Base-by-base conservation (phyloP, 2,888 invertebrate genomes). In the Deroplatys truncata region DNA sequence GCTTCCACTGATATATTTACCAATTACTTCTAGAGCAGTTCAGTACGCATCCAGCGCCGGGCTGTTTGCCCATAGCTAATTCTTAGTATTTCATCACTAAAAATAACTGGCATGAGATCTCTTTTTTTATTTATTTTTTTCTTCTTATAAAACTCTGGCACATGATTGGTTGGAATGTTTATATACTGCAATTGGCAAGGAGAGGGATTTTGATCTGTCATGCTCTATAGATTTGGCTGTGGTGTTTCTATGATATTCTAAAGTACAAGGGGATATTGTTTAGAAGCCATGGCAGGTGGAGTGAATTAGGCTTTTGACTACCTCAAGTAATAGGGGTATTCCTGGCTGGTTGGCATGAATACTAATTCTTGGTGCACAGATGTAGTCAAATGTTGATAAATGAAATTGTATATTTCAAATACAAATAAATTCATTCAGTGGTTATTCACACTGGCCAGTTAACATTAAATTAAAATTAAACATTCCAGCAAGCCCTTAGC, bases 141-240 rank as follows among this genome's bases (percentile, higher is more conserved):
- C 49, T 89, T 86, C 84, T 90, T 84, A 87, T 31, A 88, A 89
- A 90, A 90, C 88, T 90, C 91, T 91, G 90, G 90, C 89, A 91
- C 89, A 90, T 91, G 88, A 85, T 88, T 88, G 88, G 90, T 90
- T 90, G 90, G 90, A 90, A 90, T 90, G 90, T 90, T 85, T 86
- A 31, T 56, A 83, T 29, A 88, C 82, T 87, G 28, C 72, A 25
- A 29, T 87, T 49, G 29, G 20, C 35, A 84, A 31, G 35, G 84
- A 35, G 84, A 31, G 29, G 84, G 84, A 35, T 28, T 84, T n/a
- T 84, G 29, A 31, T 35, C 84, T 29, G 84, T 29, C 56, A 72
- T 72, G 56, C 56, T 72, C 25, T 72, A 72, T 72, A 16, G 25
- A 72, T 25, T 72, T 72, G 25, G 56, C 20, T 20, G 25, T 72